These are phyloP conservation scores for Sinopyrophorus schimmeli DNA, from an alignment of 2,888 invertebrate genomes.

Conservation along the genomic window DNA sequence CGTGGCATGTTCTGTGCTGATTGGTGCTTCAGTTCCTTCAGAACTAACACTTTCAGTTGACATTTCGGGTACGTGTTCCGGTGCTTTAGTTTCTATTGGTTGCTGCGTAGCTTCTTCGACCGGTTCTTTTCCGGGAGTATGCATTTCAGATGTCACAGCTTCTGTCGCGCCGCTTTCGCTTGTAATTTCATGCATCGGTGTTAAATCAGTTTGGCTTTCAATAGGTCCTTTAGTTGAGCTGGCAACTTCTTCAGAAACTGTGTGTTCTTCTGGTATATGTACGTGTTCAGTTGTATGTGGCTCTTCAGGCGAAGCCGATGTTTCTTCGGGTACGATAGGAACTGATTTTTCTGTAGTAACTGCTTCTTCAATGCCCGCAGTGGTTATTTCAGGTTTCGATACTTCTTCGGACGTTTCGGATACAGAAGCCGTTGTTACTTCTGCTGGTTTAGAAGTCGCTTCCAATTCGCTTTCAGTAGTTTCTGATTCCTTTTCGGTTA, in stretches of 20 bases:
- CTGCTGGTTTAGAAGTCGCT: slow-evolving; percentile 18
- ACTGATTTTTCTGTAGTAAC: too few species aligned
- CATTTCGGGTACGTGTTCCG: slow-evolving; percentile 11
- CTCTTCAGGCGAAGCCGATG: too few species aligned
- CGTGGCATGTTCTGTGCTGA: too few species aligned
- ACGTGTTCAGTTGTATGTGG: slow-evolving; percentile 1
- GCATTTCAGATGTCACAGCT: too few species aligned
- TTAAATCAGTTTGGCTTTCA: background rate
- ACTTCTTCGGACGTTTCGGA: too few species aligned
- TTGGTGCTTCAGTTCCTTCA: background rate
- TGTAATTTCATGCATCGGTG: background rate
- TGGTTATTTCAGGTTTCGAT: too few species aligned
- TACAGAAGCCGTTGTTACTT: slow-evolving; percentile 7
- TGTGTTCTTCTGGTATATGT: slow-evolving; percentile 1
- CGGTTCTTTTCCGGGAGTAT: background rate
- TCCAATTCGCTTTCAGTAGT: too few species aligned
- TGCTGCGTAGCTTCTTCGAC: background rate
- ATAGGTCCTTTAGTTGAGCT: background rate
- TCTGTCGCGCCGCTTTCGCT: too few species aligned
- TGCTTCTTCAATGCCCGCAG: too few species aligned
- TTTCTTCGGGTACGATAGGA: too few species aligned
- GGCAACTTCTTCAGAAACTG: background rate
- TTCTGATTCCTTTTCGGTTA: slow-evolving; percentile 15
- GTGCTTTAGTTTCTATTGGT: slow-evolving; percentile 7
- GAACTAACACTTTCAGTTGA: background rate